Percentiles rank a stretch among this genome's conserved stretches.
Evolutionary conservation across 2,113 vertebrate species (phyloP).

Genomic region (Heptranchias perlo): DNA sequence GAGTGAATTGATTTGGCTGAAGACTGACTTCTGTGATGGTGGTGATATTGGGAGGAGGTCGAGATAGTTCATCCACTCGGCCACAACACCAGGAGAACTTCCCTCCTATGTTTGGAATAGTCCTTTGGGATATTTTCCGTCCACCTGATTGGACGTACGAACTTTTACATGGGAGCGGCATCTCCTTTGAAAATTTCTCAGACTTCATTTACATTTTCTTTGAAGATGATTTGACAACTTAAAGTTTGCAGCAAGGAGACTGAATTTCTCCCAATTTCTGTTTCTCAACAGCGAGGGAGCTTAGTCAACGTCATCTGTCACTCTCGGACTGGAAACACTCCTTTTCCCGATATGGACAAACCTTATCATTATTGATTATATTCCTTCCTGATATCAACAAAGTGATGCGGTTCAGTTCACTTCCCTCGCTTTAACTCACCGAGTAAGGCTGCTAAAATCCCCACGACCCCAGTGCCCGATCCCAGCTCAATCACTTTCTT

Average conservation of each 20-base stretch:
- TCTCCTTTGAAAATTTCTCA: not conserved
- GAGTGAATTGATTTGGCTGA: too few species aligned
- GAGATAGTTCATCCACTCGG: too few species aligned
- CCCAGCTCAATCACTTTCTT: slow-evolving; percentile 23
- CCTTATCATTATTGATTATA: not conserved
- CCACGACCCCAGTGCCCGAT: not conserved
- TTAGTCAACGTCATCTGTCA: not conserved
- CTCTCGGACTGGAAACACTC: not conserved
- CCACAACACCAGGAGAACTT: not conserved
- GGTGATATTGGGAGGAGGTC: too few species aligned
- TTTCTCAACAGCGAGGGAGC: not conserved
- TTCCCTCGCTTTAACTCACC: not conserved
- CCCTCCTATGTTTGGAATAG: not conserved
- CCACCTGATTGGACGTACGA: not conserved
- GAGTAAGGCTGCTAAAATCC: not conserved
- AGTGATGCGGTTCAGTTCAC: not conserved
- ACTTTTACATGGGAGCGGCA: not conserved
- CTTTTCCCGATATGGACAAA: not conserved
- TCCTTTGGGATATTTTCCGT: not conserved
- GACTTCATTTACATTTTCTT: not conserved
- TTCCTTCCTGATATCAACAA: not conserved
- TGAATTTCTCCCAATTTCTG: not conserved
- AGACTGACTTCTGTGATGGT: too few species aligned
- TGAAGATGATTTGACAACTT: not conserved
- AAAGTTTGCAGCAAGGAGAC: not conserved